These are phyloP conservation scores for Melanotaenia duboulayi DNA, from an alignment of 2,113 vertebrate genomes.

Conservation along the genomic window DNA sequence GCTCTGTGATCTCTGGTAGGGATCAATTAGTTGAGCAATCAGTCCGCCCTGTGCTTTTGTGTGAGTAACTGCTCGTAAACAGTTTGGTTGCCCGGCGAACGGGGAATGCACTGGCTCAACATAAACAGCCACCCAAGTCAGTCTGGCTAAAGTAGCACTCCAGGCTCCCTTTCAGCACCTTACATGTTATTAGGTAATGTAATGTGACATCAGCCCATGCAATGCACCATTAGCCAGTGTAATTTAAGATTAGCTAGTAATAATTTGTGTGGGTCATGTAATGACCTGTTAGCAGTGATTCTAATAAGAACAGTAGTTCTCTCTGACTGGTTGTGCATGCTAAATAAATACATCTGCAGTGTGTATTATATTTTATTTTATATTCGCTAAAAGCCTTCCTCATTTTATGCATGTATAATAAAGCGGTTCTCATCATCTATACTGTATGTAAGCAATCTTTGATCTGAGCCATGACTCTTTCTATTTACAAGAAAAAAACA, in stretches of 20 bases:
- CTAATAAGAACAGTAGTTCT: conserved; percentile 37
- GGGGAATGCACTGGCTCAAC: conserved; percentile 69
- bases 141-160: conserved; percentile 32
- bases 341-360: conserved; percentile 4
- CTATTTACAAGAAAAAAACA: not conserved
- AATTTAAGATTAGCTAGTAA: conserved; percentile 54
- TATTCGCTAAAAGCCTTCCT: not conserved
- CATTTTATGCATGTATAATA: conserved; percentile 11
- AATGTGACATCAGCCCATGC: conserved; percentile 57
- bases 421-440: conserved; percentile 8
- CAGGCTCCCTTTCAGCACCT: conserved; percentile 29
- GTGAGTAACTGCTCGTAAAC: conserved; percentile 75
- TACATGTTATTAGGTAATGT: conserved; percentile 53
- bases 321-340: not conserved
- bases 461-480: conserved; percentile 25
- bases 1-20: conserved; percentile 80
- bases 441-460: conserved; percentile 5
- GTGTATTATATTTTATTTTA: not conserved
- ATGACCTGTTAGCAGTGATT: conserved; percentile 39
- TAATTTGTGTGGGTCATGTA: conserved; percentile 34
- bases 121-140: conserved; percentile 73
- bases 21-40: conserved; percentile 85
- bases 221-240: conserved; percentile 33
- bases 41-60: conserved; percentile 75
- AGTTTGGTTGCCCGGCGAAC: conserved; percentile 77